These are phyloP conservation scores for Eurystomus gularis DNA, from an alignment of 2,113 vertebrate species.

Conservation along the genomic window DNA sequence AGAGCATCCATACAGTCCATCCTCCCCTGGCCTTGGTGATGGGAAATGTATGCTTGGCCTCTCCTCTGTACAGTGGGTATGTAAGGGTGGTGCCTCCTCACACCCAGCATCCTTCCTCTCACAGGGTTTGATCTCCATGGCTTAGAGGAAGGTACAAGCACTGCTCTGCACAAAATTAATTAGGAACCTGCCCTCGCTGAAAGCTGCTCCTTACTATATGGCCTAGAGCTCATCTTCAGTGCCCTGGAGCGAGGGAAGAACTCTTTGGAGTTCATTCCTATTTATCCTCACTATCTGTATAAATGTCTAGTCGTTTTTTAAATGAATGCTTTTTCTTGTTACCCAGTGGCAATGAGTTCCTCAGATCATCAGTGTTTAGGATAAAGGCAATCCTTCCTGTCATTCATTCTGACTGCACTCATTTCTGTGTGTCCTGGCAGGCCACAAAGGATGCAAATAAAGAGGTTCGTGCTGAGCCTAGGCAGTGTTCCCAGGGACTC, in stretches of 20 bases:
- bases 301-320: background rate
- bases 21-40: background rate
- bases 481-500: background rate
- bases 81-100: background rate
- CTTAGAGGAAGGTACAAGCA: background rate
- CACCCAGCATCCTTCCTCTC: background rate
- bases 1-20: background rate
- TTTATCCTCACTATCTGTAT: background rate
- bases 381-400: background rate
- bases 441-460: background rate
- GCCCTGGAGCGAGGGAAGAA: background rate
- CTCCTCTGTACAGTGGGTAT: background rate
- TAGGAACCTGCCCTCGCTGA: background rate
- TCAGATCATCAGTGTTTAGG: background rate
- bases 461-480: background rate
- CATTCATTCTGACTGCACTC: background rate
- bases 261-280: background rate
- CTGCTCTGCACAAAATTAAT: background rate
- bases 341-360: background rate
- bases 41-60: background rate
- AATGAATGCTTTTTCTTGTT: background rate
- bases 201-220: background rate
- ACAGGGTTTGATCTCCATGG: rapidly evolving
- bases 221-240: background rate
- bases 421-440: background rate